These are phyloP conservation scores for Eptesicus fuscus DNA, from an alignment of 2,113 vertebrate species.

Conservation along the genomic window DNA sequence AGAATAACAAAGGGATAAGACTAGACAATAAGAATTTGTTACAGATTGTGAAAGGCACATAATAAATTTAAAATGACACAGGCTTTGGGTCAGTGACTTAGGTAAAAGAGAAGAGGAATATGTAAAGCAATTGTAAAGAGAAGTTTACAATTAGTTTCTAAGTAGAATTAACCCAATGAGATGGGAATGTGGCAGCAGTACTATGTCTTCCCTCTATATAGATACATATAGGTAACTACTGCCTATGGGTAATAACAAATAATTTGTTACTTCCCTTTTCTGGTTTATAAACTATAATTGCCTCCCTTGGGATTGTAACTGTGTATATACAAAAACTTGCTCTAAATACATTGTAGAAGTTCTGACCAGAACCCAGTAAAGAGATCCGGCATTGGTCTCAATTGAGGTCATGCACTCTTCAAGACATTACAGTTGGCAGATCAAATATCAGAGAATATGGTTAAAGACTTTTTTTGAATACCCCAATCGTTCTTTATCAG, in stretches of 20 bases:
- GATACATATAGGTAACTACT: neutral
- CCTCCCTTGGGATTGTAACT: neutral
- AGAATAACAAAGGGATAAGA: neutral
- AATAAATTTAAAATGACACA: neutral
- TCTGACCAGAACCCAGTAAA: neutral
- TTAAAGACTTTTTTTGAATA: neutral
- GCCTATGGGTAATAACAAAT: neutral
- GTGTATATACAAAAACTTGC: neutral
- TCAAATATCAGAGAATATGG: neutral
- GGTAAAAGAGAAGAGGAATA: neutral
- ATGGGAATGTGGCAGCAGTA: neutral
- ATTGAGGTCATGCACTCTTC: neutral
- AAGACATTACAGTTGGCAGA: neutral
- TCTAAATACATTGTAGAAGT: neutral
- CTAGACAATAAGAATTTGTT: neutral
- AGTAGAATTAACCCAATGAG: neutral
- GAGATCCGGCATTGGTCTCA: neutral
- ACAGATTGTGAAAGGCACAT: slow-evolving; percentile 7
- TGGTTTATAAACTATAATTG: slow-evolving; percentile 1
- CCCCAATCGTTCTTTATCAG: neutral
- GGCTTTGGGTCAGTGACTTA: neutral
- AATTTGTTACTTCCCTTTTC: neutral
- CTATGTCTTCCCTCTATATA: neutral
- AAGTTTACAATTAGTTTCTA: neutral
- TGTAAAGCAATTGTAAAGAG: neutral